Evolutionary conservation across 2,797 vertebrate genomes (phyloP).

Genomic region (Petrocephalus sullivani): DNA sequence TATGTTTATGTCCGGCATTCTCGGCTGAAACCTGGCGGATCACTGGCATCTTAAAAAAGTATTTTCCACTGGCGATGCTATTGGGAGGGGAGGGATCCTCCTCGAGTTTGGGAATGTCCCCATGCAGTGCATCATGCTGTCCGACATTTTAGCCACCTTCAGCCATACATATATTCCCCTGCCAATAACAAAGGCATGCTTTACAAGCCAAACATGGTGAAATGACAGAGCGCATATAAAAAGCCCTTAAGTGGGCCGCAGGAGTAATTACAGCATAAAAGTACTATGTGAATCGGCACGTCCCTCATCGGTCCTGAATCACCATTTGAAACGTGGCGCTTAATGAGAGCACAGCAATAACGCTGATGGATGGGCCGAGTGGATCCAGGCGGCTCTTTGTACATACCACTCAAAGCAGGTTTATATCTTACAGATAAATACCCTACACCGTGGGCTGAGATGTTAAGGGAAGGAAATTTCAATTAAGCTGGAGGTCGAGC

Average conservation of each 20-base stretch:
- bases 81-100: background rate
- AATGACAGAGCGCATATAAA: conserved; percentile 10
- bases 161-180: background rate
- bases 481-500: background rate
- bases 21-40: background rate
- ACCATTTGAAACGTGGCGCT: conserved; percentile 33
- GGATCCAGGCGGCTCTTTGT: conserved; percentile 19
- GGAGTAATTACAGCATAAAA: conserved; percentile 1
- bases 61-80: background rate
- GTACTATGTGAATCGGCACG: conserved; percentile 20
- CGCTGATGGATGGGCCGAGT: conserved; percentile 25
- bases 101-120: background rate
- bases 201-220: background rate
- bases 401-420: conserved; percentile 30
- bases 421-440: conserved; percentile 33
- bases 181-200: background rate
- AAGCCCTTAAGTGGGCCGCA: background rate
- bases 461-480: conserved; percentile 23
- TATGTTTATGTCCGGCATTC: background rate
- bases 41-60: background rate
- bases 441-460: conserved; percentile 13
- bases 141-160: background rate
- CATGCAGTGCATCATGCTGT: background rate
- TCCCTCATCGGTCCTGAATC: conserved; percentile 24
- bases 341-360: conserved; percentile 32